These are phyloP conservation scores for Apodemia zela DNA, from an alignment of 2,888 invertebrate genomes.

Conservation along the genomic window DNA sequence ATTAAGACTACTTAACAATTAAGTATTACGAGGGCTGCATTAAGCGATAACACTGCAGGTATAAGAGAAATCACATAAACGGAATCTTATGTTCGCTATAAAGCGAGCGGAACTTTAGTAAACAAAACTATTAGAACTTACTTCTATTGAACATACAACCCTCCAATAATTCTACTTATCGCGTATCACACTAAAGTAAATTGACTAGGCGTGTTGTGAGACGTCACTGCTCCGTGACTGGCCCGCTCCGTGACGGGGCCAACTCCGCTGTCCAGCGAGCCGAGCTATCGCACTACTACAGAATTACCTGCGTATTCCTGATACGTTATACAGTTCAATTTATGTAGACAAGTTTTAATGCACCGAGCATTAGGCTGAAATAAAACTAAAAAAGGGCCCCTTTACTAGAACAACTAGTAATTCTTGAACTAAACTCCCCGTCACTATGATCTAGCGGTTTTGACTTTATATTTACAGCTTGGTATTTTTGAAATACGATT, in stretches of 20 bases:
- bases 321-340: no score
- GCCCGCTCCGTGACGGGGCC: conserved; percentile 32
- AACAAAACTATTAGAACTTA: no score
- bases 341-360: not conserved
- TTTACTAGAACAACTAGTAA: not conserved
- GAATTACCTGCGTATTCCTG: no score
- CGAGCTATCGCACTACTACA: no score
- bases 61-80: conserved; percentile 26
- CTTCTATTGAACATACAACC: conserved; percentile 30
- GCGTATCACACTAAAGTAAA: conserved; percentile 80
- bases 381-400: no score
- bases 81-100: conserved; percentile 1
- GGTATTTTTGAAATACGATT: conserved; percentile 1
- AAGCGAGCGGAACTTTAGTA: not conserved
- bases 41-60: conserved; percentile 33
- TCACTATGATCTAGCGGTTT: not conserved
- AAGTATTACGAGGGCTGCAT: conserved; percentile 65
- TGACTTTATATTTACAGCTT: conserved; percentile 7
- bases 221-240: conserved; percentile 42
- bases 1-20: conserved; percentile 79
- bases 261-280: no score
- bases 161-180: conserved; percentile 69
- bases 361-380: conserved; percentile 9
- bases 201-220: conserved; percentile 78
- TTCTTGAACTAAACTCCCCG: not conserved